Base-by-base conservation (phyloP, 2,888 invertebrate genomes). In the Callosobruchus maculatus region DNA sequence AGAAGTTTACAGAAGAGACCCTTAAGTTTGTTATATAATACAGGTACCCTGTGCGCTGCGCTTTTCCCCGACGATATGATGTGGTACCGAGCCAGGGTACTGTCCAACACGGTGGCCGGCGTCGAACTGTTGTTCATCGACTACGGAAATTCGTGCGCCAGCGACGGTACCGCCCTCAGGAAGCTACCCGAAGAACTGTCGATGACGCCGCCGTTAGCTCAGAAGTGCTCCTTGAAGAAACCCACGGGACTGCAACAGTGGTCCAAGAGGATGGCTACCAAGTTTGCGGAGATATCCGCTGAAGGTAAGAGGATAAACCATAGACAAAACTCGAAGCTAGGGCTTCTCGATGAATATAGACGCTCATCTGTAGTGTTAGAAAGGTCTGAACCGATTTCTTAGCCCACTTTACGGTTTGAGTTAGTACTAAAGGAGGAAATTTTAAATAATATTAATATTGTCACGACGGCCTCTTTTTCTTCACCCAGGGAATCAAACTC, bases 41-140 rank as follows among this genome's bases (percentile, higher is more conserved):
- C 91, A 0, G 92, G 92, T 0, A 88, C 90, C 2, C 71, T 92
- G 13, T 92, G 92, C 80, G 92, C 92, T 0, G 92, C 93, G 0
- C 89, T 91, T 76, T 93, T 90, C 87, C 87, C 90, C 0, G 92
- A 92, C 68, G 92, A 93, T 78, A 89, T 89, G 69, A 88, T 88
- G 78, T 93, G 93, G 92, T 93, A 93, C 81, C 87, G 93, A 77
- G 92, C 91, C 0, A 89, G 89, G 72, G 88, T 93, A 71, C 82
- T 92, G 20, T 87, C 87, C 0, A 86, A 87, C 74, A 91, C 91
- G 71, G 89, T 90, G 74, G 89, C 89, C 68, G 90, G 86, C 21
- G 81, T 89, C 72, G 90, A 90, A 81, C 92, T 93, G 0, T 87
- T 91, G 74, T 93, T 92, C 80, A 89, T 93, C 21, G 93, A 93